phyloP scores from a whole-genome alignment of 2,113 vertebrate species.

The Cheirogaleus medius region DNA sequence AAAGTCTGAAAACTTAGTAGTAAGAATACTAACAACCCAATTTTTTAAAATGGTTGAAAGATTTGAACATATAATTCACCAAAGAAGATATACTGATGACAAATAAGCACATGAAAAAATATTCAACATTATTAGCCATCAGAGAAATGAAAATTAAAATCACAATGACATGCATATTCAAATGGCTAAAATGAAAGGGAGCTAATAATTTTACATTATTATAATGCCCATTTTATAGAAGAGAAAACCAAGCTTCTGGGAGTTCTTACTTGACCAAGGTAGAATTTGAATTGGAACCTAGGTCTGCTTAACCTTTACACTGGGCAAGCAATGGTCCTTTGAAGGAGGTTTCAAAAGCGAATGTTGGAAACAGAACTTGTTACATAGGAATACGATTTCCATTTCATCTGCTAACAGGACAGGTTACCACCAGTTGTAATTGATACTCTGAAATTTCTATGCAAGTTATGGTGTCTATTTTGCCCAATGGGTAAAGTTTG shows the following conservation, averaged over 20 bases:
- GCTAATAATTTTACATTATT: background rate
- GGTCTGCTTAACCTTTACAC: background rate
- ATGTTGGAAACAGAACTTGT: background rate
- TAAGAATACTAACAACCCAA: background rate
- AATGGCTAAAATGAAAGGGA: background rate
- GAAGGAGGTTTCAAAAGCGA: background rate
- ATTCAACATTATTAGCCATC: background rate
- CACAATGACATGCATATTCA: background rate
- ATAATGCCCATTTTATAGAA: background rate
- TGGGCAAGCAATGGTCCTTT: background rate
- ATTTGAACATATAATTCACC: background rate
- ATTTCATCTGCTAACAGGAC: background rate
- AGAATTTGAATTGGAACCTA: constrained; percentile 7
- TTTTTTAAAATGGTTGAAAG: background rate
- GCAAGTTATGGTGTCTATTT: background rate
- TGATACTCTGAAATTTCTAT: background rate
- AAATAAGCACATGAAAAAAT: background rate
- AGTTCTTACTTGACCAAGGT: background rate
- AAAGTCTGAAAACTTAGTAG: background rate
- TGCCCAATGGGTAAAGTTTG: background rate
- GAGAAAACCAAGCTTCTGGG: background rate
- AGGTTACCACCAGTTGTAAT: background rate
- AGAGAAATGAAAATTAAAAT: constrained; percentile 3
- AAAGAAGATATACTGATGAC: background rate
- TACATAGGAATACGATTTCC: background rate